Percentiles rank a stretch among this genome's conserved stretches.
Conservation (phyloP, 2,113 vertebrate genomes). For the Synchiropus splendidus region DNA sequence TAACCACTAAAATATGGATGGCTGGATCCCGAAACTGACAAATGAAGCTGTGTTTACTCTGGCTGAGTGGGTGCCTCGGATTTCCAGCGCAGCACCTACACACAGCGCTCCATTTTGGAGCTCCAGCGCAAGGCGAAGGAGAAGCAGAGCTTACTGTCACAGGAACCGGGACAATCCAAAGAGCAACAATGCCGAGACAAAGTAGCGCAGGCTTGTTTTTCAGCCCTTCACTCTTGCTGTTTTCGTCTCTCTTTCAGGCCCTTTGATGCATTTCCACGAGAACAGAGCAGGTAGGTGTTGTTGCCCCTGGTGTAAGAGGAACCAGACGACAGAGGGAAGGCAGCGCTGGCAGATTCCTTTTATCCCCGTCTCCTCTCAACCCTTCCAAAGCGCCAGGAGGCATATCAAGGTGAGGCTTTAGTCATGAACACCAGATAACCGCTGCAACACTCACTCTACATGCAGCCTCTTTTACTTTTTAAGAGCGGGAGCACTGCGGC, state of each 20-base stretch:
- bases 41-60: slow-evolving; percentile 21
- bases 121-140: slow-evolving; percentile 16
- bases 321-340: slow-evolving; percentile 24
- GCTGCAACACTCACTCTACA: too few species aligned
- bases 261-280: slow-evolving; percentile 60
- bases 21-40: slow-evolving; percentile 18
- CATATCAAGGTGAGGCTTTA: slow-evolving; percentile 4
- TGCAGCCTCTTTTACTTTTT: neutral
- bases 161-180: slow-evolving; percentile 34
- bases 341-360: slow-evolving; percentile 21
- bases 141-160: slow-evolving; percentile 31
- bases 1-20: slow-evolving; percentile 43
- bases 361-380: slow-evolving; percentile 24
- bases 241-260: slow-evolving; percentile 30
- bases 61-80: slow-evolving; percentile 29
- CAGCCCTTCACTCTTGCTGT: neutral
- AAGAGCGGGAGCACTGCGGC: neutral
- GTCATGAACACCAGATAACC: slow-evolving; percentile 4
- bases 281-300: slow-evolving; percentile 51
- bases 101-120: slow-evolving; percentile 25
- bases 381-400: slow-evolving; percentile 14
- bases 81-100: slow-evolving; percentile 19
- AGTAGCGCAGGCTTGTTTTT: slow-evolving; percentile 22
- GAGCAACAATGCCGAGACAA: slow-evolving; percentile 28
- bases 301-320: slow-evolving; percentile 40